Evolutionary conservation across 92 coral and sea anemone species (phyloP).

Genomic region (Plumapathes pennacea): DNA sequence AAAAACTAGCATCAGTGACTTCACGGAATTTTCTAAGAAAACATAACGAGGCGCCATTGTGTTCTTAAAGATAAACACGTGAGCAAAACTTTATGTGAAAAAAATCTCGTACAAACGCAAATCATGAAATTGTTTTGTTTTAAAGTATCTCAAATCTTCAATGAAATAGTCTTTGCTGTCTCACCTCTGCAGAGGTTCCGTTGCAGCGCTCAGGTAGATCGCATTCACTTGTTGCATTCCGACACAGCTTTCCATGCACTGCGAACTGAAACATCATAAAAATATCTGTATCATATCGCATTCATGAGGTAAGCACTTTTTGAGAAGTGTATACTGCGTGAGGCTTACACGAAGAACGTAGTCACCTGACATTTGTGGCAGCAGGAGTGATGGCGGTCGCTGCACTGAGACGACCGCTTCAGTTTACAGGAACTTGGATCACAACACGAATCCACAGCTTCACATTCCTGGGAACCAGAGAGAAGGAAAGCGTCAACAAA

Average conservation of each 20-base stretch:
- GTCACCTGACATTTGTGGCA: slow-evolving; percentile 43
- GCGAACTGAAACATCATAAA: background rate
- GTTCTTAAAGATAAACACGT: background rate
- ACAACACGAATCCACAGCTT: slow-evolving; percentile 57
- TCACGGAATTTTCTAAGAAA: background rate
- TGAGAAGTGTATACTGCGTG: too few relatives aligned
- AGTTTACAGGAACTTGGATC: slow-evolving; percentile 49
- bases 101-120: background rate
- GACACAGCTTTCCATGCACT: slow-evolving; percentile 48
- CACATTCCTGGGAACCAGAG: slow-evolving; percentile 57
- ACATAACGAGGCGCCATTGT: background rate
- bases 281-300: background rate
- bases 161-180: too few relatives aligned
- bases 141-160: background rate
- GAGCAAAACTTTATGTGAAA: background rate
- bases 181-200: slow-evolving; percentile 52
- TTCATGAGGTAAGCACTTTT: too few relatives aligned
- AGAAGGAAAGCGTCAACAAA: too few relatives aligned
- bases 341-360: background rate
- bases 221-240: slow-evolving; percentile 41
- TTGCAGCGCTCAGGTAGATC: slow-evolving; percentile 55
- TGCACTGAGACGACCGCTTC: slow-evolving; percentile 50
- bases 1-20: background rate
- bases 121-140: background rate
- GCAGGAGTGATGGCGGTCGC: slow-evolving; percentile 37